Base-by-base conservation (phyloP, 2,797 vertebrate genomes). In the Heliangelus exortis region DNA sequence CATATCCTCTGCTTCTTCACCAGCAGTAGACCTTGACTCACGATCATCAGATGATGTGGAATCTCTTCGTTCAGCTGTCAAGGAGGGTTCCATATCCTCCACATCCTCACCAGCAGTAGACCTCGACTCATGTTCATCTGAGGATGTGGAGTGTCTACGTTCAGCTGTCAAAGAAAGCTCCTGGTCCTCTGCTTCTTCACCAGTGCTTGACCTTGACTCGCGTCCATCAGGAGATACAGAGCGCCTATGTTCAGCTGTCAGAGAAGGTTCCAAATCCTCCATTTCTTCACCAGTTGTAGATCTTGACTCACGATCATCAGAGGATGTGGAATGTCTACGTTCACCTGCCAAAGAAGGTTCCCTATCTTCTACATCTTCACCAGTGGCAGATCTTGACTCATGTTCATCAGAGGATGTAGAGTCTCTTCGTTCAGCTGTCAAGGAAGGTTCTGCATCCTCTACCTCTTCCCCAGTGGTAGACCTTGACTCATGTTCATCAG, bases 241-340 rank as follows among this genome's bases (percentile, higher is more conserved):
- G 2, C 23, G 25, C 13, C 92, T 84, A 13, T 16, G 85, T 16
- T 95, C 93, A 71, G 86, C 80, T 53, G 89, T 5, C 69, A 61
- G 63, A 74, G 78, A 79, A 7, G 75, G 65, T 25, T 89, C 92
- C 47, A 73, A 39, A 87, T 96, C 95, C 57, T 96, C 96, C 14
- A 15, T 26, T 79, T 96, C 96, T 50, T 96, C 96, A 43, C 89
- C 95, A 74, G 77, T 43, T 25, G 93, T 89, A 79, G 95, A 96
- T 45, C 92, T 90, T 0, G 96, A 96, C 31, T 96, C 96, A 9
- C 0, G 92, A 20, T 95, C 96, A 90, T 98, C 97, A 55, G 98
- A 97, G 29, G 97, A 98, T 1, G 96, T 97, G 51, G 97, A 98
- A 10, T 97, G 95, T 68, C 97, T 97, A 43, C 97, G 94, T 83